These are phyloP conservation scores for Potamarius usumacintae DNA, from an alignment of 2,113 vertebrate species.

Conservation along the genomic window DNA sequence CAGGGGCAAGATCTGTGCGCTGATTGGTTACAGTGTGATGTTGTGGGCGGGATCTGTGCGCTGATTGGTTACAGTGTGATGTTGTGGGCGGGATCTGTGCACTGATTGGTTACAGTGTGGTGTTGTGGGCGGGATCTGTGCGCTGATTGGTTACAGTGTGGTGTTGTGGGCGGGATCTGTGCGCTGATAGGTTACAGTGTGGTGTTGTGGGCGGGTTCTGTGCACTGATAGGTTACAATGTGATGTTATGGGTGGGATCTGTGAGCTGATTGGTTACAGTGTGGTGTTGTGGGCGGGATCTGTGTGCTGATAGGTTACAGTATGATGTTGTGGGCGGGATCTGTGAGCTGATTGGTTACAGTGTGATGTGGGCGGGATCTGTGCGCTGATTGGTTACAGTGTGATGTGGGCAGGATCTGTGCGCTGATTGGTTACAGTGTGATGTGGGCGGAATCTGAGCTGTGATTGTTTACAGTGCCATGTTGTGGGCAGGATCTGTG, in stretches of 20 bases:
- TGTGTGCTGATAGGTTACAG: too few relatives aligned
- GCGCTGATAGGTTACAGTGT: background rate
- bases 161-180: background rate
- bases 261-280: too few relatives aligned
- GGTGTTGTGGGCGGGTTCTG: background rate
- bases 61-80: background rate
- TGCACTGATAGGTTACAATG: background rate
- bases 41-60: background rate
- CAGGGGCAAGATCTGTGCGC: background rate
- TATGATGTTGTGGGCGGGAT: too few relatives aligned
- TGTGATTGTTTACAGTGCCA: background rate
- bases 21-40: background rate
- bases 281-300: too few relatives aligned
- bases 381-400: too few relatives aligned
- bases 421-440: background rate
- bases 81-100: background rate
- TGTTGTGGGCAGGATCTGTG: background rate
- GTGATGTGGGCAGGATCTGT: background rate
- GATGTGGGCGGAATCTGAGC: too few relatives aligned
- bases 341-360: too few relatives aligned
- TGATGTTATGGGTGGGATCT: too few relatives aligned
- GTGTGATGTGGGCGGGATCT: too few relatives aligned
- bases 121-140: too few relatives aligned
- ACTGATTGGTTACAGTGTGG: background rate
- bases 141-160: background rate